Conservation (phyloP, 2,888 invertebrate genomes). For the Minunthozetes semirufus region DNA sequence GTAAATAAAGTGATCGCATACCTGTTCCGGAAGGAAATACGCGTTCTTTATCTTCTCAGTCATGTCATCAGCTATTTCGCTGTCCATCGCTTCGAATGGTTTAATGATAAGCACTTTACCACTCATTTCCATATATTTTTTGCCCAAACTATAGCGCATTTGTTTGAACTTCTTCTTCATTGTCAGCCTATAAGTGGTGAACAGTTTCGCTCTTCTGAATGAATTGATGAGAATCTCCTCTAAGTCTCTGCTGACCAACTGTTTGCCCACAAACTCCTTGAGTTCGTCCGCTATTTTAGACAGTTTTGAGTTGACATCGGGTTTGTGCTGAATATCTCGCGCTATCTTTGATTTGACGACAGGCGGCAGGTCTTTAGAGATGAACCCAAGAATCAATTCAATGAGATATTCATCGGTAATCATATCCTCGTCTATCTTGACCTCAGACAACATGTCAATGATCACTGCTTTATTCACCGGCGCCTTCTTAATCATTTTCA, state of each 20-base stretch:
- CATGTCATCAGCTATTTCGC: too few relatives aligned
- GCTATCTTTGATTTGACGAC: neutral
- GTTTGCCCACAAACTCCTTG: neutral
- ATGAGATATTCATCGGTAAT: neutral
- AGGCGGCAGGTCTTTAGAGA: neutral
- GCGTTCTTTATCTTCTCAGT: neutral
- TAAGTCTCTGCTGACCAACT: neutral
- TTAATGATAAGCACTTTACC: neutral
- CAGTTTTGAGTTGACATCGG: neutral
- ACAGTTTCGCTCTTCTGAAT: neutral
- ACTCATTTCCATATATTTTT: neutral
- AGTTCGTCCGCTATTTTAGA: neutral
- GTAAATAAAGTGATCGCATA: neutral
- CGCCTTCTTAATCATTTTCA: constrained; percentile 77
- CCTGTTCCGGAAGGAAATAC: neutral
- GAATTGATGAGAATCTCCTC: neutral
- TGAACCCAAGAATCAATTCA: neutral
- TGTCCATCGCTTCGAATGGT: neutral
- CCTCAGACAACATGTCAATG: neutral
- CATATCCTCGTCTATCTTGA: neutral
- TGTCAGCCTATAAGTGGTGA: neutral
- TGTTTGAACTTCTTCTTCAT: neutral
- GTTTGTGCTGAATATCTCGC: neutral
- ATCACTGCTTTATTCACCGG: constrained; percentile 54
- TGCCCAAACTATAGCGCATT: neutral